Percentiles rank a stretch among this genome's conserved stretches.
Conservation (phyloP, 2,888 invertebrate species). For the Xiphydria camelus region DNA sequence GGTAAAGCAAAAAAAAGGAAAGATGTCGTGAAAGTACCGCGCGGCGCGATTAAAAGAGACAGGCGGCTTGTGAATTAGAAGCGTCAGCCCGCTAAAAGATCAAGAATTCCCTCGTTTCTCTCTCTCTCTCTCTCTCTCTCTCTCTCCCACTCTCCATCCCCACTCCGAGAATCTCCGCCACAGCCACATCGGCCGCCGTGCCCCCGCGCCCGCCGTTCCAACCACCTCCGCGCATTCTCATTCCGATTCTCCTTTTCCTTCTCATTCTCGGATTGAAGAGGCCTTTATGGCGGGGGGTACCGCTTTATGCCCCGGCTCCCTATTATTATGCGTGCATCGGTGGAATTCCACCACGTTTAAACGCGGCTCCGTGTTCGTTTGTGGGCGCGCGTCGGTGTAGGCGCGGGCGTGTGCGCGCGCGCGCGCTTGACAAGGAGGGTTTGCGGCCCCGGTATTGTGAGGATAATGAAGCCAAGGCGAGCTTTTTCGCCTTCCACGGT, state of each 20-base stretch:
- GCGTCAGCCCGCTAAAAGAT: conserved; percentile 44
- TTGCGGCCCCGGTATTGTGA: conserved; percentile 35
- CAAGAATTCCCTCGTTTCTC: conserved; percentile 41
- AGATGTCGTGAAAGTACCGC: conserved; percentile 10
- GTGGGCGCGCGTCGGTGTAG: conserved; percentile 3
- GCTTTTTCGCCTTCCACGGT: conserved; percentile 39
- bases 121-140: conserved; percentile 21
- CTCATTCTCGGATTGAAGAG: conserved; percentile 46
- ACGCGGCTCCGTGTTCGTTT: too few species aligned
- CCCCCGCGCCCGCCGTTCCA: conserved; percentile 1
- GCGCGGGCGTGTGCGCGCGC: conserved; percentile 7
- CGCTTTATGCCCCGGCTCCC: conserved; percentile 46
- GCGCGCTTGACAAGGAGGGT: conserved; percentile 17
- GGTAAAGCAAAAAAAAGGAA: conserved; percentile 5
- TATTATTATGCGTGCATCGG: conserved; percentile 52
- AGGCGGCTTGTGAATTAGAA: conserved; percentile 42
- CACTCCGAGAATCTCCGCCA: conserved; percentile 3
- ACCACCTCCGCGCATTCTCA: conserved; percentile 35
- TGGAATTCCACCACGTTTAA: too few species aligned
- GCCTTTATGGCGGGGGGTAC: conserved; percentile 48
- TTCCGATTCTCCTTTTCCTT: conserved; percentile 43
- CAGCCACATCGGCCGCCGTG: conserved; percentile 3
- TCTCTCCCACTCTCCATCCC: conserved; percentile 15
- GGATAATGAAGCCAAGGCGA: conserved; percentile 47
- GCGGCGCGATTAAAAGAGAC: conserved; percentile 41